Conservation (phyloP, 1,140 invertebrate species). For the Neelides sp. region DNA sequence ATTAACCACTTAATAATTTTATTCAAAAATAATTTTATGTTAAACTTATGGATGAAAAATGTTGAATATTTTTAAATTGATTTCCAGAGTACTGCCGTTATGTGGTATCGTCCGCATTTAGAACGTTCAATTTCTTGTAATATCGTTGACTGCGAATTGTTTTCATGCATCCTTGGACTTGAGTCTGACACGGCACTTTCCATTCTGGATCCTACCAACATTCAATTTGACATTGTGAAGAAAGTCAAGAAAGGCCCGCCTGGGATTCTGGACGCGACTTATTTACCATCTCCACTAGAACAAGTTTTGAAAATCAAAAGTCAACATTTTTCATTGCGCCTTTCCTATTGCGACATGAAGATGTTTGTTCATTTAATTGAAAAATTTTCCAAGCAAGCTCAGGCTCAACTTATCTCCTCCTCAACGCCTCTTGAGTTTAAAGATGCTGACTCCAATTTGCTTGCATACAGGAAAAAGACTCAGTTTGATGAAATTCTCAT, state of each 20-base stretch:
- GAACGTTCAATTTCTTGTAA: slow-evolving; percentile 71
- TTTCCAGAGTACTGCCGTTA: slow-evolving; percentile 64
- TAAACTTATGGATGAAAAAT: slow-evolving; percentile 27
- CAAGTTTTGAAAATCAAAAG: slow-evolving; percentile 39
- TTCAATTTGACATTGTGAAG: slow-evolving; percentile 50
- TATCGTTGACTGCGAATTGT: slow-evolving; percentile 80
- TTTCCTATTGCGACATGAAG: slow-evolving; percentile 87
- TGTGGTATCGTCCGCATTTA: slow-evolving; percentile 60
- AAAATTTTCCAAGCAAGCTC: slow-evolving; percentile 61
- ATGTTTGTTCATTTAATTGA: slow-evolving; percentile 81
- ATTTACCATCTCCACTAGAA: slow-evolving; percentile 12
- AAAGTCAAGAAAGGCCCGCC: slow-evolving; percentile 31
- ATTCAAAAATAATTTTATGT: background rate
- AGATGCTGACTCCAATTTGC: no score
- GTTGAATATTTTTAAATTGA: slow-evolving; percentile 12
- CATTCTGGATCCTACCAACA: slow-evolving; percentile 84
- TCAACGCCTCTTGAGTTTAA: no score
- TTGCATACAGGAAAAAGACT: background rate
- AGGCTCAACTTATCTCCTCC: slow-evolving; percentile 14
- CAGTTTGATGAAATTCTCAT: slow-evolving; percentile 11
- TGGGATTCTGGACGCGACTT: slow-evolving; percentile 38
- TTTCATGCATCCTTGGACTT: slow-evolving; percentile 78
- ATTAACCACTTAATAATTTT: background rate
- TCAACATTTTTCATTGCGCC: slow-evolving; percentile 63
- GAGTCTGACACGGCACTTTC: slow-evolving; percentile 89